phyloP scores from a whole-genome alignment of 2,797 vertebrate genomes.

The Adelosebastes latens region DNA sequence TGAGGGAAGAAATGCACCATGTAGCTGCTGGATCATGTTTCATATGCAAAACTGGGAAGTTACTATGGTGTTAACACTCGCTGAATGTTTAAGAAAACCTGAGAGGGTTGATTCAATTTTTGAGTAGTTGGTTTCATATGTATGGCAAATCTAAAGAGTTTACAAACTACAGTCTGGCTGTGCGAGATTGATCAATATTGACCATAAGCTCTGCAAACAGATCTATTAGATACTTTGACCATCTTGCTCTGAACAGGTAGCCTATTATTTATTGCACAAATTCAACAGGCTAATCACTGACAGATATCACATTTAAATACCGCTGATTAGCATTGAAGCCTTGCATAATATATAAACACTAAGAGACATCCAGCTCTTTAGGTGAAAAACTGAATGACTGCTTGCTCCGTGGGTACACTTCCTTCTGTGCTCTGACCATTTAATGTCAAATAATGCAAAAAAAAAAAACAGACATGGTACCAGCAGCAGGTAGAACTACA shows the following conservation, averaged over 20 bases:
- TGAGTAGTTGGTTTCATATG: background rate
- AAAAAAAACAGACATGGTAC: fast-evolving
- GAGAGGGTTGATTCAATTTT: background rate
- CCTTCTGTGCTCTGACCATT: background rate
- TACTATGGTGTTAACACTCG: background rate
- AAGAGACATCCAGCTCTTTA: background rate
- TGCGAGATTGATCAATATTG: background rate
- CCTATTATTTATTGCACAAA: too few relatives aligned
- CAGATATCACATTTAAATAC: background rate
- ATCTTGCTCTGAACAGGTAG: background rate
- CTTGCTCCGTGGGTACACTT: fast-evolving
- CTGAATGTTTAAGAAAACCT: background rate
- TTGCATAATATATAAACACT: background rate
- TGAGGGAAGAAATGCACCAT: background rate
- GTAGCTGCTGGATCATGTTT: background rate
- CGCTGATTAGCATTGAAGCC: fast-evolving
- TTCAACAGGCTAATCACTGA: background rate
- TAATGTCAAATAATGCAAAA: background rate
- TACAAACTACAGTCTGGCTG: background rate
- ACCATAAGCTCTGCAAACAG: background rate
- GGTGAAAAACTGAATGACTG: background rate
- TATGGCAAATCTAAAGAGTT: background rate
- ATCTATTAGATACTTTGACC: background rate
- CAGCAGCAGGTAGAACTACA: background rate
- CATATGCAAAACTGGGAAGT: background rate